Percentiles rank a stretch among this genome's conserved stretches.
phyloP scores from a whole-genome alignment of 2,888 invertebrate species.

The Xestoiulus laeticollis region DNA sequence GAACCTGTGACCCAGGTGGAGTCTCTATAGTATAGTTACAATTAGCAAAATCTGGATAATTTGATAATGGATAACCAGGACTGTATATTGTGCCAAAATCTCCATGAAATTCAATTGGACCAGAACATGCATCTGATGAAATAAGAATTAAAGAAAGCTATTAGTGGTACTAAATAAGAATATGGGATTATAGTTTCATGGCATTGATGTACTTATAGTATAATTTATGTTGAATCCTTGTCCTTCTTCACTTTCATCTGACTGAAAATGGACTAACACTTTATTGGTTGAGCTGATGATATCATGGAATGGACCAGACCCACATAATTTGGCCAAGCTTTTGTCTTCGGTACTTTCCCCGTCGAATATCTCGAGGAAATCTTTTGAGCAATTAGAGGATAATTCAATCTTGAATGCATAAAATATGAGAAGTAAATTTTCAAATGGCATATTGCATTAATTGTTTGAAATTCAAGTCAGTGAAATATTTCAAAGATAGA shows the following conservation, averaged over 20 bases:
- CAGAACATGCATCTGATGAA: neutral
- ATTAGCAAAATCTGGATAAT: neutral
- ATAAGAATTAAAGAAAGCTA: too few relatives aligned
- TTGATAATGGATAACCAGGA: neutral
- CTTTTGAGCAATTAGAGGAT: neutral
- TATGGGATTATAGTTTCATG: neutral
- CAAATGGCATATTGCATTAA: neutral
- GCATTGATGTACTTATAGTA: neutral
- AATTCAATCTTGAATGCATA: neutral
- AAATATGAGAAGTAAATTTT: neutral
- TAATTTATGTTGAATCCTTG: neutral
- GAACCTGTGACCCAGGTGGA: neutral
- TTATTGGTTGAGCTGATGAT: conserved; percentile 8
- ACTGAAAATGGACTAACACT: neutral
- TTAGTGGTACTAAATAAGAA: too few relatives aligned
- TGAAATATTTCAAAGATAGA: too few relatives aligned
- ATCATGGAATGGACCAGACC: neutral
- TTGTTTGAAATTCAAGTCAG: neutral
- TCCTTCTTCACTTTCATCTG: neutral
- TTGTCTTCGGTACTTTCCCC: neutral
- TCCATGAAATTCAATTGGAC: neutral
- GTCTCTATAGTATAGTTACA: neutral
- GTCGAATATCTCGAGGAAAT: neutral
- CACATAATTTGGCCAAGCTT: neutral
- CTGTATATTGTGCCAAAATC: neutral